Percentiles rank a stretch among this genome's conserved stretches.
Conservation (phyloP, 2,113 vertebrate genomes). For the Bubalus kerabau region DNA sequence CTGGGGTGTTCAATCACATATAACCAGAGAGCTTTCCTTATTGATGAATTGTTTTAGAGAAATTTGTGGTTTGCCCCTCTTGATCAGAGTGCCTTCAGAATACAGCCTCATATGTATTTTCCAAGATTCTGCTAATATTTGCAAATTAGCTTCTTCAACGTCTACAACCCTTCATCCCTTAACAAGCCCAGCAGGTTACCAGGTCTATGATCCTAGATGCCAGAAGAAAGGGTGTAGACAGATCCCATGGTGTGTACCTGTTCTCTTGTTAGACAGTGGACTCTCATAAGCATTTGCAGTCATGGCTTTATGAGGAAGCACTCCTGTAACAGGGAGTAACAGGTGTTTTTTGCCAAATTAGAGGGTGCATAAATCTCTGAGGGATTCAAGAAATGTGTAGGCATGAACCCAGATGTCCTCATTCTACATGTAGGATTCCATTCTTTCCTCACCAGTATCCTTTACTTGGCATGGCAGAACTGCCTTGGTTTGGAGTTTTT, state of each 20-base stretch:
- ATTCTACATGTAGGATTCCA: fast-evolving
- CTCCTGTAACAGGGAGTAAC: background rate
- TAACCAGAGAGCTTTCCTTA: background rate
- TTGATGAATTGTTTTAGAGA: background rate
- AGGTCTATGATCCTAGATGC: background rate
- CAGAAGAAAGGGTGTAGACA: background rate
- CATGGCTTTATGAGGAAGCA: too few species aligned
- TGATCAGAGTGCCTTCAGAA: background rate
- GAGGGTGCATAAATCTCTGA: background rate
- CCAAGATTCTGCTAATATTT: background rate
- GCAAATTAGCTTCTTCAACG: background rate
- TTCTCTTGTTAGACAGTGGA: background rate
- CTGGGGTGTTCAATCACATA: background rate
- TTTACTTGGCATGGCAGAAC: background rate
- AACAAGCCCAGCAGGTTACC: background rate
- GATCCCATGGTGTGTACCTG: fast-evolving
- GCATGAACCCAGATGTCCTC: background rate
- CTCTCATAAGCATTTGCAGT: too few species aligned
- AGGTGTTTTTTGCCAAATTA: background rate
- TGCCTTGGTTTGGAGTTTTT: background rate
- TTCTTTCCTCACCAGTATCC: background rate
- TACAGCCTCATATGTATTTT: background rate
- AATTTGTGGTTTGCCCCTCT: background rate
- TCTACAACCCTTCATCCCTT: background rate
- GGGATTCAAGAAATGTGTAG: background rate